A percentile compares a stretch with the other conserved stretches of the same genome.
These are phyloP conservation scores for Murina feae DNA, from an alignment of 2,113 vertebrate genomes.

Conservation along the genomic window DNA sequence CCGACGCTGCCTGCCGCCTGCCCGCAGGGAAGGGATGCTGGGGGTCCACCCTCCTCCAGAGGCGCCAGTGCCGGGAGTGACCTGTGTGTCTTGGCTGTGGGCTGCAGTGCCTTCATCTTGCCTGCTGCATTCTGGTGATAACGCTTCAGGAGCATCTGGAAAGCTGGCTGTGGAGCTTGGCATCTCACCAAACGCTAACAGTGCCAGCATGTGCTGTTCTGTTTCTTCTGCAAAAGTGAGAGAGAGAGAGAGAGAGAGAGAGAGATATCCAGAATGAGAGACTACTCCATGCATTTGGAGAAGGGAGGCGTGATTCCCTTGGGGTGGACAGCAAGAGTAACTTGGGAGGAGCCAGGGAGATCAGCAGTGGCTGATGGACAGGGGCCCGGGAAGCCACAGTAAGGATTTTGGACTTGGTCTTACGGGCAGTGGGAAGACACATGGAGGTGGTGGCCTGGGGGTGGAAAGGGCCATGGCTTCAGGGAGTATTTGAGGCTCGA, in stretches of 20 bases:
- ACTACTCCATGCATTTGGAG: fast-evolving
- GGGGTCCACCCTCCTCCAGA: not conserved
- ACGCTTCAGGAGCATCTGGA: slow-evolving; percentile 18
- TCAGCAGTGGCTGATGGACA: not conserved
- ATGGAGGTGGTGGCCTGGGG: too few species aligned
- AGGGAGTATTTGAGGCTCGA: not conserved
- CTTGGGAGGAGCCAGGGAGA: not conserved
- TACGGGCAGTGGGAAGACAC: fast-evolving
- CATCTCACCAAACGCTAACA: not conserved
- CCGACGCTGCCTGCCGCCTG: not conserved
- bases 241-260: fast-evolving
- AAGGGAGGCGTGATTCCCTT: not conserved
- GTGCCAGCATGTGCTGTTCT: not conserved
- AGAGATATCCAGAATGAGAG: not conserved
- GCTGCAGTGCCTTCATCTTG: slow-evolving; percentile 14
- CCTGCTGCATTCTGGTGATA: slow-evolving; percentile 57
- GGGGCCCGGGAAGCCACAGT: not conserved
- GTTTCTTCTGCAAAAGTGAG: not conserved
- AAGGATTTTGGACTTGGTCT: not conserved
- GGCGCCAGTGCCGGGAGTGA: not conserved
- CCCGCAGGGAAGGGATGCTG: not conserved
- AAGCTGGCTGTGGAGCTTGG: slow-evolving; percentile 4
- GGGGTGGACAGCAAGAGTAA: not conserved
- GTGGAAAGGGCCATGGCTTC: too few species aligned
- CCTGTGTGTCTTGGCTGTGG: not conserved